These are phyloP conservation scores for Ditylenchus weischeri DNA, from an alignment of 2,888 invertebrate genomes.

Conservation along the genomic window DNA sequence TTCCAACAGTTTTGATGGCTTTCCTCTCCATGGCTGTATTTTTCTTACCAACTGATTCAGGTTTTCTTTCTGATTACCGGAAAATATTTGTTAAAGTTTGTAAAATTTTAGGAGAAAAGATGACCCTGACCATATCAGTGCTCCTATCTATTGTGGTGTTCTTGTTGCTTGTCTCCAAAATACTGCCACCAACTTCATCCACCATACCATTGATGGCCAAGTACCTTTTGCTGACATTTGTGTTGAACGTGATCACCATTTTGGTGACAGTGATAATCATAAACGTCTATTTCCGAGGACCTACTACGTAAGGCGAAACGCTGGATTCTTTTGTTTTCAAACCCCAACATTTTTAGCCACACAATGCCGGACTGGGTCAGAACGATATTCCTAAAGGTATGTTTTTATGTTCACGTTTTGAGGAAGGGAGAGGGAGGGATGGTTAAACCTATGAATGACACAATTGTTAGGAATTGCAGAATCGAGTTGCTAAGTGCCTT, in stretches of 20 bases:
- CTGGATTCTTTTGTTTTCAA: background rate
- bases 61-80: constrained; percentile 66
- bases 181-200: constrained; percentile 94
- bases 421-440: too few species aligned
- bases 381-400: constrained; percentile 74
- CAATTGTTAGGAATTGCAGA: too few species aligned
- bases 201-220: constrained; percentile 86
- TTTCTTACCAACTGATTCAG: constrained; percentile 96
- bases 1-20: constrained; percentile 96
- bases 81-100: background rate
- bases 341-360: background rate
- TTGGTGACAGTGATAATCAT: constrained; percentile 97
- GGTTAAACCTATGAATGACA: too few species aligned
- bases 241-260: constrained; percentile 99
- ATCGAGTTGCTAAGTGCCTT: too few species aligned
- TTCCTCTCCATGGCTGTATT: constrained; percentile 98
- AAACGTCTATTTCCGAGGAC: constrained; percentile 94
- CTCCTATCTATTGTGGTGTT: constrained; percentile 98
- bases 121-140: constrained; percentile 78
- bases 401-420: too few species aligned
- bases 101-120: constrained; percentile 61
- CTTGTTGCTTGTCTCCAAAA: constrained; percentile 93
- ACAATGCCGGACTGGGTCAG: constrained; percentile 84
- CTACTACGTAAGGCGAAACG: constrained; percentile 76
- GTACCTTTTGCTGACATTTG: constrained; percentile 96